These are phyloP conservation scores for Scaptomyza caliginosa DNA, from an alignment of 2,888 invertebrate species.

Conservation along the genomic window DNA sequence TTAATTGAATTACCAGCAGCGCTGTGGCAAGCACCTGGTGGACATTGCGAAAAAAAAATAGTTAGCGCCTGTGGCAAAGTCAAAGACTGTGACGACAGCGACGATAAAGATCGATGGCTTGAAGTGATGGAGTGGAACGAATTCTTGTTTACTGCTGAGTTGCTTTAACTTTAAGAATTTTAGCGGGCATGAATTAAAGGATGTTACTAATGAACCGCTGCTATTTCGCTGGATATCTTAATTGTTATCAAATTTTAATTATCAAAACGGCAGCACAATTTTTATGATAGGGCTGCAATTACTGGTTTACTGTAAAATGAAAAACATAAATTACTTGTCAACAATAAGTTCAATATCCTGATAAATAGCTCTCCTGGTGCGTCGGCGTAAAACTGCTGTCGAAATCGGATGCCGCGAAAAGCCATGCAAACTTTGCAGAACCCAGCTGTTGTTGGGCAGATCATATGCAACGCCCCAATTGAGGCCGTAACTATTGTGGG, in stretches of 20 bases:
- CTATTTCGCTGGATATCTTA: not conserved
- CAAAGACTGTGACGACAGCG: slow-evolving; percentile 38
- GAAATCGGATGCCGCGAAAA: slow-evolving; percentile 67
- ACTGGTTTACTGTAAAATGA: not conserved
- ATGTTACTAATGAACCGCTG: not conserved
- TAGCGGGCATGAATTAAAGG: not conserved
- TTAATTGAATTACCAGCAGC: slow-evolving; percentile 68
- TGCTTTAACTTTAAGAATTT: not conserved
- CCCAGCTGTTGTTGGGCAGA: slow-evolving; percentile 86
- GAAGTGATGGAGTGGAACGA: slow-evolving; percentile 20
- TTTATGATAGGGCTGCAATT: too few relatives aligned
- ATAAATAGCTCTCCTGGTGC: slow-evolving; percentile 77
- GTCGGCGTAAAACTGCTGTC: slow-evolving; percentile 85
- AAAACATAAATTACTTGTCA: slow-evolving; percentile 86
- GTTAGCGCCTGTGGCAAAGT: slow-evolving; percentile 25
- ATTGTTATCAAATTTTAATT: too few relatives aligned
- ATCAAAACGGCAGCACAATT: too few relatives aligned
- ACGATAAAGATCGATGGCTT: slow-evolving; percentile 64
- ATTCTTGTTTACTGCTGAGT: not conserved
- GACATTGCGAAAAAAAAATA: slow-evolving; percentile 1
- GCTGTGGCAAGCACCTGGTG: slow-evolving; percentile 23
- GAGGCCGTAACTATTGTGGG: slow-evolving; percentile 87
- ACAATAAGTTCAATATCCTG: slow-evolving; percentile 85
- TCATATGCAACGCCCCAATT: slow-evolving; percentile 90
- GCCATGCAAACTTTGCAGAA: slow-evolving; percentile 82